phyloP scores from a whole-genome alignment of 2,797 vertebrate genomes.

The Champsocephalus gunnari region DNA sequence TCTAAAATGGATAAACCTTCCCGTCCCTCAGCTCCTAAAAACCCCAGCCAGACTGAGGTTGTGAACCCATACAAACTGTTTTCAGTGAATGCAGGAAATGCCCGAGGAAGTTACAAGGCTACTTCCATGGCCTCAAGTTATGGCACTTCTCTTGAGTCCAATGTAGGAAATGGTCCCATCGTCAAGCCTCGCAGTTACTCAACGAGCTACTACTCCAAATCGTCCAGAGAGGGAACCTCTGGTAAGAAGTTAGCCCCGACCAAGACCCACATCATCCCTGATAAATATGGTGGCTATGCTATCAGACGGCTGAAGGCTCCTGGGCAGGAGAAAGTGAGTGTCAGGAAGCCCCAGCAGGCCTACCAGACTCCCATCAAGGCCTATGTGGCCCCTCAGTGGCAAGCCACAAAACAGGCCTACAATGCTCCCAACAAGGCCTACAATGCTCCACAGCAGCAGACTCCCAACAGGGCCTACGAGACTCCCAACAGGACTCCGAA shows the following conservation, averaged over 20 bases:
- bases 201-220: no score
- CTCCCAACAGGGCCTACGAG: no score
- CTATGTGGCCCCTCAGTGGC: neutral
- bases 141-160: neutral
- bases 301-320: conserved; percentile 50
- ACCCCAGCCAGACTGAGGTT: neutral
- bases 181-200: neutral
- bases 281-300: conserved; percentile 13
- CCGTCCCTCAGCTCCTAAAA: accelerated
- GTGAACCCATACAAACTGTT: no score
- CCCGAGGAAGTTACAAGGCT: no score
- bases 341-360: neutral
- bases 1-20: neutral
- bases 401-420: neutral
- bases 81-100: no score
- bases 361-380: neutral
- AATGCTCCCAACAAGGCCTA: no score
- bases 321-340: neutral
- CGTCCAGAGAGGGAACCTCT: neutral
- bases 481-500: no score
- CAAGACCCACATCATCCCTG: conserved; percentile 32
- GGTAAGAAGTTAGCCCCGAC: neutral
- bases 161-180: neutral
- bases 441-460: no score
- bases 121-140: neutral